Evolutionary conservation across 2,113 vertebrate species (phyloP).

Genomic region (Columba janthina): DNA sequence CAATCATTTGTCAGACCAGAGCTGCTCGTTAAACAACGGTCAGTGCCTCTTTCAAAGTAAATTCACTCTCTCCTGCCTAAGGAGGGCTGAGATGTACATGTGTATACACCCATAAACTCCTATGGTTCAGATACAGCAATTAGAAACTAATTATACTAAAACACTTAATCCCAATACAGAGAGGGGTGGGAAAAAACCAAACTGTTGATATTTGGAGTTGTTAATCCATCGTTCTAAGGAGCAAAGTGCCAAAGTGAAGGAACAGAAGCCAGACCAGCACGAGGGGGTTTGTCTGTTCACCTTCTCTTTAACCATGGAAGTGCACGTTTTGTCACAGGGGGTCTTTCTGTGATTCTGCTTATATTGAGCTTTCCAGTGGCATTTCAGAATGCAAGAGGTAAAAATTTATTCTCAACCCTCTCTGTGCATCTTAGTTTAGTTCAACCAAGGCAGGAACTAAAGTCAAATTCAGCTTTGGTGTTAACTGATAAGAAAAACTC

Average conservation of each 20-base stretch:
- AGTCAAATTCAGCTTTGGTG: neutral
- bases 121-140: constrained; percentile 32
- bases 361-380: constrained; percentile 58
- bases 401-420: neutral
- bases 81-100: neutral
- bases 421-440: neutral
- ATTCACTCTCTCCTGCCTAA: neutral
- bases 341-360: constrained; percentile 49
- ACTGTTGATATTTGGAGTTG: constrained; percentile 56
- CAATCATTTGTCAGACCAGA: constrained; percentile 25
- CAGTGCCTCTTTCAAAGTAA: constrained; percentile 7
- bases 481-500: constrained; percentile 3
- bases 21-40: constrained; percentile 17
- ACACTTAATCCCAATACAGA: constrained; percentile 54
- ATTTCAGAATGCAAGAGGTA: constrained; percentile 36
- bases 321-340: constrained; percentile 54
- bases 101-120: neutral
- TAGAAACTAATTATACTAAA: constrained; percentile 69
- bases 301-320: constrained; percentile 59
- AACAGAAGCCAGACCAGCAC: constrained; percentile 35
- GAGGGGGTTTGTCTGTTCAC: constrained; percentile 68
- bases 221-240: constrained; percentile 71
- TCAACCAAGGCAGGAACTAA: neutral
- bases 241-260: constrained; percentile 42
- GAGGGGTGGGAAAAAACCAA: neutral